phyloP scores from a whole-genome alignment of 2,888 invertebrate species.

The Pandemis heparana region DNA sequence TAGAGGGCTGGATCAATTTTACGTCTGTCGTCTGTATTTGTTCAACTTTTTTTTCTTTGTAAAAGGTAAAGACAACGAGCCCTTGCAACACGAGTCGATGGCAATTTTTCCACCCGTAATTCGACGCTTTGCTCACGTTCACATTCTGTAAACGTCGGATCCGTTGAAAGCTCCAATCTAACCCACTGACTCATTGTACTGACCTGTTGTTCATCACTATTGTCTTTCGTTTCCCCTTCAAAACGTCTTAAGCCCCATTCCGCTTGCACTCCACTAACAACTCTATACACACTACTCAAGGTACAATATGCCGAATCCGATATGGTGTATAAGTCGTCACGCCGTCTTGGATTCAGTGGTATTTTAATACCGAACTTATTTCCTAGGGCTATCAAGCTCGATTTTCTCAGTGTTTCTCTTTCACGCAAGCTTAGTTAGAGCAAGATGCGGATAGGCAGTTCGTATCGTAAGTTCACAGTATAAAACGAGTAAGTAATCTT shows the following conservation, averaged over 20 bases:
- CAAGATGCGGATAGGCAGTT: neutral
- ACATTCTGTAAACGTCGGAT: neutral
- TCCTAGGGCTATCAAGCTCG: conserved; percentile 1
- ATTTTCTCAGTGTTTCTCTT: neutral
- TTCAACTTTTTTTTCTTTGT: neutral
- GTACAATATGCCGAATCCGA: neutral
- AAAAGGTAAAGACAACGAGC: neutral
- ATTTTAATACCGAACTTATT: conserved; percentile 1
- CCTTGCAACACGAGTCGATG: neutral
- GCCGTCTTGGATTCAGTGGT: neutral
- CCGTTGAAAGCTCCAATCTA: conserved; percentile 3
- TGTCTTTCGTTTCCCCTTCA: neutral
- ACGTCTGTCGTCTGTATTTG: no score
- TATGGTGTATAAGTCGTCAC: neutral
- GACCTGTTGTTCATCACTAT: conserved; percentile 3
- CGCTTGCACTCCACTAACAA: neutral
- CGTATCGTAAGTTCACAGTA: neutral
- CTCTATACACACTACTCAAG: neutral
- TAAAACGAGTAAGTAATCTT: neutral
- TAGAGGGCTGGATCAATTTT: no score
- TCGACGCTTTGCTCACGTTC: neutral
- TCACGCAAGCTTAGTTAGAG: neutral
- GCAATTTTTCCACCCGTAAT: neutral
- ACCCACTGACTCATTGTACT: conserved; percentile 4
- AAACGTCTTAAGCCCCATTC: neutral